Evolutionary conservation across 2,113 vertebrate species (phyloP), one percentile per base, ranked within the genome.

Genomic region (Xyliphius kryptos): DNA sequence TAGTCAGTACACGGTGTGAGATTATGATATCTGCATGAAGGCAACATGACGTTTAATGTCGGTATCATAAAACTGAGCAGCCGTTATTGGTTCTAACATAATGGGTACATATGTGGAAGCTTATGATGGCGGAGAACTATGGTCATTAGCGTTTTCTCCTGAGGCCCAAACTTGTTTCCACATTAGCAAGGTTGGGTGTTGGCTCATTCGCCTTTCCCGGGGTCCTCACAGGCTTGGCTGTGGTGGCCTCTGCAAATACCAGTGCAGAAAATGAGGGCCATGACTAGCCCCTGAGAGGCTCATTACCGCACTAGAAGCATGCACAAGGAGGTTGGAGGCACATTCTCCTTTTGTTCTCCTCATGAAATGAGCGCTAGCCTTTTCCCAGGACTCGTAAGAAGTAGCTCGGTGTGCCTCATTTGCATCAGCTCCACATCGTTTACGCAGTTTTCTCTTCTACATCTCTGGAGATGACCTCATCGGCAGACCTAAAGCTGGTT

Each of bases 281-380:
- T 67, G 70, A 73, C 70, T 43, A 50, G 56, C 63, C 69, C 50
- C 38, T 56, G 62, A 37, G 77, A 77, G 63, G 76, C 76, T 79
- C 80, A 82, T 83, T 81, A 82, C 67, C 10, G 11, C 67, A 50
- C n/a, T 61, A 71, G 76, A 70, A 72, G 75, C 77, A 74, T 82
- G 80, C 71, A 80, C 66, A 69, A 79, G 71, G 36, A 43, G 61
- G 40, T 64, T 22, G 17, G 65, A 66, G 46, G 19, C 54, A 50
- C 54, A 9, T 56, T 63, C 46, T 43, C 16, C 41, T 63, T 66
- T 65, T 67, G 56, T 68, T 69, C 70, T 63, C 49, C 64, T 41
- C 26, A 6, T 32, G 49, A 49, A 63, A 61, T 52, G 61, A 68
- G 52, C 41, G 15, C 65, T 13, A 36, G 61, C 48, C 49, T 63